Base-by-base conservation (phyloP, 2,797 vertebrate species). In the Sitta carolinensis region DNA sequence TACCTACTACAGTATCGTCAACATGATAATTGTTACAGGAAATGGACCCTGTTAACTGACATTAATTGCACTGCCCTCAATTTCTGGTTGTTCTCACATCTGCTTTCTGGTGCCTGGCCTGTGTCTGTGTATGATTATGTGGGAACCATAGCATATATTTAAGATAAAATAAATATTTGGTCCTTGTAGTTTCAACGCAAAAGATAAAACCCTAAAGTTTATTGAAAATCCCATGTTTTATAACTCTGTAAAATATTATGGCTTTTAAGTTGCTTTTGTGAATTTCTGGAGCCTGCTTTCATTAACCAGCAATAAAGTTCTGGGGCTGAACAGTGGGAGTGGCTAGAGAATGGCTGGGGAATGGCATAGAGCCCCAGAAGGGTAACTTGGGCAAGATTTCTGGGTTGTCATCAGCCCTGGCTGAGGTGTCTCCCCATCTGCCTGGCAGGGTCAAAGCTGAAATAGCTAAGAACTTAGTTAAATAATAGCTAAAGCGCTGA, bases 81-180 rank as follows among this genome's bases (percentile, higher is more conserved):
- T 81, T 84, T 73, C 84, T 69, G 21, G 5, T 70, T 74, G 34
- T 52, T 84, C 32, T 42, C 34, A 74, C 66, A 87, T 87, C 57
- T 89, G 29, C 14, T 70, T 84, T 91, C 45, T 79, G 36, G 29
- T 84, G 51, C 54, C 73, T 94, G 70, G 36, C 55, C 43, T 73
- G 7, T 47, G 25, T 64, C 87, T 94, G 38, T 52, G 13, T 73
- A 36, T 88, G 67, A 52, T 87, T 90, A 76, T 84, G 70, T 84
- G 80, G 74, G 67, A 94, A 90, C 8, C 30, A 42, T 8, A 79
- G 38, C 52, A 77, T 93, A 63, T 78, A 90, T 90, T 94, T 76
- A 59, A 79, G 74, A 78, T 36, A 92, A 93, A 93, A 91, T 57
- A 89, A 95, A 70, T 84, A 89, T 69, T 90, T 78, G 38, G 15